Evolutionary conservation across 35 echinoderm and acorn worm species (phyloP), one percentile per base, ranked within the genome.

Genomic region (Eucidaris tribuloides): DNA sequence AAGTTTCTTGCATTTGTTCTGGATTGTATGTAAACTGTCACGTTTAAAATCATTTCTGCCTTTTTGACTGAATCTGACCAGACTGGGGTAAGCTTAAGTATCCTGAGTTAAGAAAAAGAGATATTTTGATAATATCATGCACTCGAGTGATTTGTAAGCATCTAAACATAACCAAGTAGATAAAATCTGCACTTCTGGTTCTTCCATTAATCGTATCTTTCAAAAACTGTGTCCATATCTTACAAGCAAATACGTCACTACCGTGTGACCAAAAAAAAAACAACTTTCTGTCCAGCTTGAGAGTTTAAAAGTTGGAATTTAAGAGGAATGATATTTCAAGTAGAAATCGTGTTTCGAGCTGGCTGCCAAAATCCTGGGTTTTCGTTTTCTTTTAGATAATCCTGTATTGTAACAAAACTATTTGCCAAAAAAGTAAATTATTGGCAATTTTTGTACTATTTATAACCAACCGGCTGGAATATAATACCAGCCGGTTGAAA

Each of bases 391-490:
- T 74, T 74, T 74, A 74, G 35, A n/a, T 19, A 40, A 74, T 74
- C 68, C 68, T 74, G 68, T 74, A 74, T 74, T 74, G 68, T 74
- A 35, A 74, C 44, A 40, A 74, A 74, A 74, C 35, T 74, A 74
- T 74, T 74, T 74, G 68, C 68, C 68, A 74, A 74, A 74, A 64
- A 74, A 74, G 35, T 74, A 74, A 74, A 40, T 74, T 74, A 74
- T 74, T 74, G 68, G 68, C 68, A 74, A n/a, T 74, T 74, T 74
- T 74, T 74, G 68, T 74, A 74, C 68, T 74, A 74, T 74, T 74
- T 74, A 74, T 74, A 74, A 74, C 35, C 38, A 74, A 74, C 38
- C 48, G 68, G 44, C 68, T 74, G 68, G 37, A 42, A 40, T 74
- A 74, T 74, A 17, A 44, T 9, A 35, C 68, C n/a, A 38, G 65